phyloP scores from a whole-genome alignment of 1,140 invertebrate genomes.

The Leptinotarsa texana region DNA sequence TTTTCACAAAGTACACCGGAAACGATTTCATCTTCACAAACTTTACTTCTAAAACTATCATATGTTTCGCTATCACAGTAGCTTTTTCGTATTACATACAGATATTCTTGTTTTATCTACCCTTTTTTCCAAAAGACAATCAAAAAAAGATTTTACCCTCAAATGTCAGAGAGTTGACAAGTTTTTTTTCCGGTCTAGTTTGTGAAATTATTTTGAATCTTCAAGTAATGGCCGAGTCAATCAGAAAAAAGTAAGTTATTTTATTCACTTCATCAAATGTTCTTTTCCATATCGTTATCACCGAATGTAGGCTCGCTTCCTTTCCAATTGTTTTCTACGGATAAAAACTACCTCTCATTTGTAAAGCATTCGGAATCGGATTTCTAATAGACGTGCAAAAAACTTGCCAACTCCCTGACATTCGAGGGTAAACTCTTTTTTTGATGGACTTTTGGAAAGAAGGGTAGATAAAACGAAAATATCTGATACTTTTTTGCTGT shows the following conservation, averaged over 20 bases:
- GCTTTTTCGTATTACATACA: too few relatives aligned
- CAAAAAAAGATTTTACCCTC: background rate
- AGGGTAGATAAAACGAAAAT: constrained; percentile 5
- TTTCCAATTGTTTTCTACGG: background rate
- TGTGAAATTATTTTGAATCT: too few relatives aligned
- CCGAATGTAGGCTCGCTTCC: background rate
- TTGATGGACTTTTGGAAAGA: background rate
- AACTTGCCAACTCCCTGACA: background rate
- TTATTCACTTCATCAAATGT: too few relatives aligned
- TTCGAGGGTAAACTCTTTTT: background rate
- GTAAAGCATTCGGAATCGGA: background rate
- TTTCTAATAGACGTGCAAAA: background rate
- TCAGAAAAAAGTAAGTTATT: too few relatives aligned
- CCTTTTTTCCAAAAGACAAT: background rate
- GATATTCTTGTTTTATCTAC: background rate
- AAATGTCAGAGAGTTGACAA: background rate
- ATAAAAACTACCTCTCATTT: background rate
- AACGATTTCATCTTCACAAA: too few relatives aligned
- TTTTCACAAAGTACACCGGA: too few relatives aligned
- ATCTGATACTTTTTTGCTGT: background rate
- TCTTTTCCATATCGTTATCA: too few relatives aligned
- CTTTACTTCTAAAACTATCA: too few relatives aligned
- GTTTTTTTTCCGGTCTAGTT: background rate
- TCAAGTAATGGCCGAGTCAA: too few relatives aligned
- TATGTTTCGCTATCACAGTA: too few relatives aligned